phyloP scores from a whole-genome alignment of 2,888 invertebrate genomes.

The Axea sp. region DNA sequence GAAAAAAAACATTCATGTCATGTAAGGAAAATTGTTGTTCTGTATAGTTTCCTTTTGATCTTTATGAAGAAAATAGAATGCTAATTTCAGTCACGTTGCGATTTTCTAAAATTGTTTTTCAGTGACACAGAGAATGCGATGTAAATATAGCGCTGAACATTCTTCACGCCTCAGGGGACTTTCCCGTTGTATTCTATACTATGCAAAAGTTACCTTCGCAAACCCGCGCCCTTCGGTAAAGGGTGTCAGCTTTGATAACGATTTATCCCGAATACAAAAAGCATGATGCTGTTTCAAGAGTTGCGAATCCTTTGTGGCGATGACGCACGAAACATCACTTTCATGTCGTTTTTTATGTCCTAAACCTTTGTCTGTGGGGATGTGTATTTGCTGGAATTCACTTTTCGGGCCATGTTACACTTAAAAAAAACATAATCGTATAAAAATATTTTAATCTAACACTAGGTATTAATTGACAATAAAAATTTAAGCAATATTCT shows the following conservation, averaged over 20 bases:
- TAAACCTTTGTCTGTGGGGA: no score
- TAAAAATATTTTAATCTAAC: no score
- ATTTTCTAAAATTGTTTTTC: conserved; percentile 41
- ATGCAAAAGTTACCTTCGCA: conserved; percentile 63
- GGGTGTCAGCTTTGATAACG: conserved; percentile 69
- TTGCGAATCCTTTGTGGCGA: conserved; percentile 37
- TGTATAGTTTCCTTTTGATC: conserved; percentile 10
- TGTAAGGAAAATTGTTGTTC: no score
- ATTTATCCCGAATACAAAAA: conserved; percentile 67
- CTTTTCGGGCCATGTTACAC: no score
- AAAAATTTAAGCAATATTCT: no score
- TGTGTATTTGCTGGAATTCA: no score
- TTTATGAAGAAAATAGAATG: conserved; percentile 16
- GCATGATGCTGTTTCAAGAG: conserved; percentile 41
- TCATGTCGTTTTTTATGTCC: conserved; percentile 31
- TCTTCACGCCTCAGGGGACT: conserved; percentile 20
- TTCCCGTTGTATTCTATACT: conserved; percentile 60
- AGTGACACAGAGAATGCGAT: conserved; percentile 1
- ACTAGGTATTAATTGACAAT: no score
- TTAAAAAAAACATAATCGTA: no score
- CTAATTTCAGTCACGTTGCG: conserved; percentile 21
- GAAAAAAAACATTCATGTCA: no score
- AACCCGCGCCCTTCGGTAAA: conserved; percentile 62
- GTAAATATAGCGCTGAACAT: conserved; percentile 26
- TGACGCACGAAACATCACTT: conserved; percentile 46